A percentile compares a stretch with the other conserved stretches of the same genome.
phyloP scores from a whole-genome alignment of 2,113 vertebrate species.

The Megaleporinus macrocephalus region DNA sequence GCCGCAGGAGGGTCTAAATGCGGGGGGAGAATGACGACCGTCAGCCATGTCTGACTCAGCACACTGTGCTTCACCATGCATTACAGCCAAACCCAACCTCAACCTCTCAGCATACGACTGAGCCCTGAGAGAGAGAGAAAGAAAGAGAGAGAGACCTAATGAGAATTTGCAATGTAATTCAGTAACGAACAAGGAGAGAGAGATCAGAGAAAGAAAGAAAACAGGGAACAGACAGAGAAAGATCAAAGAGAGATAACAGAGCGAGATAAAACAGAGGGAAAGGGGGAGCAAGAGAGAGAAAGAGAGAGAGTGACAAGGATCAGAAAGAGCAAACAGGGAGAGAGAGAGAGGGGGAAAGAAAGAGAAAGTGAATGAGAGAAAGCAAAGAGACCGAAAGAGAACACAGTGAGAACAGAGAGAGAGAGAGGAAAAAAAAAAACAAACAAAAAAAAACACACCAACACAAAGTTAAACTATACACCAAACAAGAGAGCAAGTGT shows the following conservation, averaged over 20 bases:
- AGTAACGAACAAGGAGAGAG: too few species aligned
- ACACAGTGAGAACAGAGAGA: too few species aligned
- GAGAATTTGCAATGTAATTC: too few species aligned
- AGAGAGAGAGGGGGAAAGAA: neutral
- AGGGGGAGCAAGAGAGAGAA: constrained; percentile 6
- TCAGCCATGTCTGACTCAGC: constrained; percentile 97
- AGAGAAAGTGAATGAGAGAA: neutral
- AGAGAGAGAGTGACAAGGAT: neutral
- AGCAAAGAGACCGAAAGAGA: neutral
- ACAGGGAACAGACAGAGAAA: too few species aligned
- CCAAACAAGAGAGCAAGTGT: neutral
- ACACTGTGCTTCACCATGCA: constrained; percentile 96
- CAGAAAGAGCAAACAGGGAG: neutral
- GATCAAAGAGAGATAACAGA: neutral
- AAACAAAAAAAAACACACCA: neutral
- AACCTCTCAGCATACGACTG: constrained; percentile 95
- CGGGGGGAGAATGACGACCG: constrained; percentile 91
- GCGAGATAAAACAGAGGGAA: constrained; percentile 14
- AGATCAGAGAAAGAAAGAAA: neutral
- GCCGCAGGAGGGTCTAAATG: constrained; percentile 88
- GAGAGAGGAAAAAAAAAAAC: too few species aligned
- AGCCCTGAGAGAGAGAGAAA: constrained; percentile 75
- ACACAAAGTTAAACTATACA: neutral
- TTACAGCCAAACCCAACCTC: constrained; percentile 93
- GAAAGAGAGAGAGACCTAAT: neutral